Percentiles rank a stretch among this genome's conserved stretches.
Conservation (phyloP, 2,113 vertebrate species). For the Apus apus region DNA sequence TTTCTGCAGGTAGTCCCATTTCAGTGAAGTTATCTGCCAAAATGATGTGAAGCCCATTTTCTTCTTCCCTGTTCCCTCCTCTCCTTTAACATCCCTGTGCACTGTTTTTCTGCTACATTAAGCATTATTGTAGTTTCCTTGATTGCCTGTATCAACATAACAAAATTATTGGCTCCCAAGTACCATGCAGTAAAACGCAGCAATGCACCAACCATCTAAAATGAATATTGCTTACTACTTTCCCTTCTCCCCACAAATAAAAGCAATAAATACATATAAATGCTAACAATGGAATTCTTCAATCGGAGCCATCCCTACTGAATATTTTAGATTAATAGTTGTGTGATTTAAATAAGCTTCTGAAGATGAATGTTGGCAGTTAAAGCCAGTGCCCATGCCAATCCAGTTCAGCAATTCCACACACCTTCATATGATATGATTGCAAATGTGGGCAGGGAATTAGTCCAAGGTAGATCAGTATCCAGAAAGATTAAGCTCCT, state of each 20-base stretch:
- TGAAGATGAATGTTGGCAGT: background rate
- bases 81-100: background rate
- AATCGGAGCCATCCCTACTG: background rate
- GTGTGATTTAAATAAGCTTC: background rate
- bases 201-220: background rate
- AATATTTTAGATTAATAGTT: background rate
- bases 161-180: conserved; percentile 13
- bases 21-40: conserved; percentile 7
- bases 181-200: background rate
- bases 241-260: background rate
- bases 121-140: conserved; percentile 37
- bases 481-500: background rate
- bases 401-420: background rate
- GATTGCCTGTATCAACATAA: conserved; percentile 56
- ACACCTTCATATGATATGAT: accelerated
- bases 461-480: background rate
- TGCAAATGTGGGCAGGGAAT: background rate
- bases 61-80: background rate
- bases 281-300: background rate
- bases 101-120: conserved; percentile 50
- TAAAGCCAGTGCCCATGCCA: background rate
- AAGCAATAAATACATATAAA: background rate
- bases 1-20: background rate
- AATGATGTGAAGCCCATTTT: background rate
- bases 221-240: background rate